These are phyloP conservation scores for Eugnorisma glareosa DNA, from an alignment of 2,888 invertebrate species.

Conservation along the genomic window DNA sequence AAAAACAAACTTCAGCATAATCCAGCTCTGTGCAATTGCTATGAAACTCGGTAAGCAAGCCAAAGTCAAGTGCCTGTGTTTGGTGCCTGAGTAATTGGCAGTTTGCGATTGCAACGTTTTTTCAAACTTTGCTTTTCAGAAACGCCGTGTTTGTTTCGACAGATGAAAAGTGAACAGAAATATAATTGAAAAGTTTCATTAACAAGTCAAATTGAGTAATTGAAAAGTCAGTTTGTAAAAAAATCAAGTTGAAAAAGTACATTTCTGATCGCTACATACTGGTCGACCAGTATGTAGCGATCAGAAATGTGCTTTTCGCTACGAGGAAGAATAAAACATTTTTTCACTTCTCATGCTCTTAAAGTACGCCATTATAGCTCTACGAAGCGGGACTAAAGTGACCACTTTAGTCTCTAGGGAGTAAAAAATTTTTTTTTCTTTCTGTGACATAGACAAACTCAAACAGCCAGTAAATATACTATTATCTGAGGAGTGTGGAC, in stretches of 20 bases:
- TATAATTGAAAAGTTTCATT: not conserved
- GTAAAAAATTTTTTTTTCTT: too few relatives aligned
- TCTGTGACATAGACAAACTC: too few relatives aligned
- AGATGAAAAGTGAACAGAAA: not conserved
- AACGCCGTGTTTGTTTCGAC: not conserved
- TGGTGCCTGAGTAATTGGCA: not conserved
- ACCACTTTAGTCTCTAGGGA: too few relatives aligned
- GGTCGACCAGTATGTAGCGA: too few relatives aligned
- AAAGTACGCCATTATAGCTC: too few relatives aligned
- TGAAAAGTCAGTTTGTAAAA: too few relatives aligned
- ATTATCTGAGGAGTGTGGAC: too few relatives aligned
- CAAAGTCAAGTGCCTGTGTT: not conserved
- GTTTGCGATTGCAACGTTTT: not conserved
- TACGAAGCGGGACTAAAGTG: too few relatives aligned
- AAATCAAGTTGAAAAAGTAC: not conserved
- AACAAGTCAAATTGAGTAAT: not conserved
- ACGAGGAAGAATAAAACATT: too few relatives aligned
- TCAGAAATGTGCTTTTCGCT: too few relatives aligned
- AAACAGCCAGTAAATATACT: too few relatives aligned
- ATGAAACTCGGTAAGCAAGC: not conserved
- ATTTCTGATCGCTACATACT: not conserved
- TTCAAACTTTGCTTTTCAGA: not conserved
- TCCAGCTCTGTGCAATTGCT: not conserved
- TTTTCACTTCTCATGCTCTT: too few relatives aligned
- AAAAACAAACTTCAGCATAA: not conserved